Percentiles rank a stretch among this genome's conserved stretches.
Conservation (phyloP, 2,888 invertebrate genomes). For the Lamellibrachia columna region DNA sequence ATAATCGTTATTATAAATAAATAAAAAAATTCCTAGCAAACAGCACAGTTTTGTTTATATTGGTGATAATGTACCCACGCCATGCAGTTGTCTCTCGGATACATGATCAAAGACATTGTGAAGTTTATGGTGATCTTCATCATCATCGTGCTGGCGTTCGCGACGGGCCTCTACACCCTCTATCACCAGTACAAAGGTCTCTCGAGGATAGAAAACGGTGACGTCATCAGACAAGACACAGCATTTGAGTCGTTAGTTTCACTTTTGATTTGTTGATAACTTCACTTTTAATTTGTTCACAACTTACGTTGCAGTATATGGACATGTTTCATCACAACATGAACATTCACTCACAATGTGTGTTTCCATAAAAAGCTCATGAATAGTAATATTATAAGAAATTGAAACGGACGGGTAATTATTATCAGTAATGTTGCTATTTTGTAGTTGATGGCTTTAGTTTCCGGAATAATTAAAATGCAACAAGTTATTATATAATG, state of each 20-base stretch:
- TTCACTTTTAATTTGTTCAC: not conserved
- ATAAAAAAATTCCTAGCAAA: not conserved
- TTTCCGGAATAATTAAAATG: not conserved
- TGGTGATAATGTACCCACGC: slow-evolving; percentile 66
- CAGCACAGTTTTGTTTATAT: not conserved
- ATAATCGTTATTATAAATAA: not conserved
- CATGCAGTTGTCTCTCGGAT: slow-evolving; percentile 73
- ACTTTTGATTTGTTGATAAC: not conserved
- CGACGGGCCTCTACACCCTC: slow-evolving; percentile 72
- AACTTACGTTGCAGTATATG: not conserved
- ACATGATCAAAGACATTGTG: slow-evolving; percentile 76
- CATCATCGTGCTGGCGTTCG: slow-evolving; percentile 73
- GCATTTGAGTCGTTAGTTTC: slow-evolving; percentile 22
- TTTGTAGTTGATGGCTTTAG: not conserved
- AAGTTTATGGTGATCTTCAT: slow-evolving; percentile 74
- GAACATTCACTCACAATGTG: not conserved
- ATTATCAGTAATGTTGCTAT: not conserved
- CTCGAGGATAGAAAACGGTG: slow-evolving; percentile 72
- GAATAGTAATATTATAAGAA: not conserved
- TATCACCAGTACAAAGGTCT: slow-evolving; percentile 77
- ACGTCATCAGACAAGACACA: slow-evolving; percentile 45
- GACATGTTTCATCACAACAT: not conserved
- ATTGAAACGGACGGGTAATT: not conserved
- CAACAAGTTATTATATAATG: not conserved
- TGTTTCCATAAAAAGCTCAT: not conserved